Base-by-base conservation (phyloP, 2,113 vertebrate genomes). In the Percopsis transmontana region DNA sequence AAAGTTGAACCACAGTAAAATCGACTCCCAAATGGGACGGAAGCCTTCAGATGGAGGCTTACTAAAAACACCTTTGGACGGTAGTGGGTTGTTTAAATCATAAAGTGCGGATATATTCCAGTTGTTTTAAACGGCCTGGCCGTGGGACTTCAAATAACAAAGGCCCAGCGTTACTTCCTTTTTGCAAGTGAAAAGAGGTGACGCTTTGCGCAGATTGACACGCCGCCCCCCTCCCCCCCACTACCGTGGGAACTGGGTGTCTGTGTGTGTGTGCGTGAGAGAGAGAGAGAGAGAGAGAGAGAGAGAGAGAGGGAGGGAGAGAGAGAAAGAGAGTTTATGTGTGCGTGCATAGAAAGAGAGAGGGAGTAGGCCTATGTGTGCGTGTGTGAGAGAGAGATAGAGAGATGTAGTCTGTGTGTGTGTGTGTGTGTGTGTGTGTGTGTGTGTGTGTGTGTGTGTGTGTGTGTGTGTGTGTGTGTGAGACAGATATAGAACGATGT, bases 201-300 rank as follows among this genome's bases (percentile, higher is more conserved):
- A 82, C 83, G 83, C 87, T 77, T 76, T 56, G 86, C 76, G 70
- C 74, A 62, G 87, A 91, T 84, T 89, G 90, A 87, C 89, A 82
- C 82, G 76, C 86, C 66, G 77, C 77, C 80, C 81, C 58, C 79
- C 76, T 71, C 72, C 82, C n/a, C 72, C 74, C 76, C 61, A 54
- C 68, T 81, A 91, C 87, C 92, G 92, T 93, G 92, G 90, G 91
- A 92, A 92, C 89, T 81, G 83, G 75, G 87, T 73, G 88, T 72
- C 61, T 77, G 81, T 51, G 74, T 38, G 79, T 63, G 72, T 55
- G 68, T 72, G 75, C 19, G 69, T 53, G 74, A 44, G 12, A 44
- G 42, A 44, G 42, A 44, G 42, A 14, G 12, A 44, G 42, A 44
- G 42, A 44, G 12, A 44, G 42, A 44, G 12, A 44, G 42, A 44